Base-by-base conservation (phyloP, 2,113 vertebrate genomes). In the Ictidomys tridecemlineatus region DNA sequence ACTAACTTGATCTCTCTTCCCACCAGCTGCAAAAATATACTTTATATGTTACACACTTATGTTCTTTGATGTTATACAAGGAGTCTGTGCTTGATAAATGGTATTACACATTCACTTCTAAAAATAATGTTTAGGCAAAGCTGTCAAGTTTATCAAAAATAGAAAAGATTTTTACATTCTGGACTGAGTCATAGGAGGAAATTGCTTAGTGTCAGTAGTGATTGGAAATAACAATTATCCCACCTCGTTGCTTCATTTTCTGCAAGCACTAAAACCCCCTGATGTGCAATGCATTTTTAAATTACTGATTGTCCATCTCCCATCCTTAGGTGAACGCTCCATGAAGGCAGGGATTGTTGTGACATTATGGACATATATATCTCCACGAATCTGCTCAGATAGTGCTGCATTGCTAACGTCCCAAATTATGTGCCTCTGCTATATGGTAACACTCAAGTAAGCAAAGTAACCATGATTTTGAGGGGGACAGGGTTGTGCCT, bases 121-220 rank as follows among this genome's bases (percentile, higher is more conserved):
- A 97, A 91, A 91, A 88, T 91, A 88, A 73, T 83, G 7, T 89
- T 89, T 96, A n/a, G 65, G 18, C 39, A 92, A 96, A 91, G 85
- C 77, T 96, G 89, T 95, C 39, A 16, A 78, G 34, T 70, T 91
- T 45, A 90, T 95, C 53, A 98, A 96, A 97, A 96, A 88, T 89
- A 93, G 42, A n/a, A 90, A 88, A 93, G 61, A 90, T n/a, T 82
- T 98, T 93, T 96, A 86, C 56, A 77, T 92, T 97, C 18, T 42
- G 53, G 77, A 77, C 78, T 96, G 90, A 96, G 56, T 91, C 93
- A 92, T 58, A 13, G 63, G 85, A 89, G 70, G 85, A 95, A 74
- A 94, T 72, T 91, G 42, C 67, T 93, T 85, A 37, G 32, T 82
- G 53, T 63, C 86, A 69, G 74, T 69, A 84, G 63, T 74, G 69